Evolutionary conservation across 2,113 vertebrate species (phyloP).

Genomic region (Lycaon pictus): DNA sequence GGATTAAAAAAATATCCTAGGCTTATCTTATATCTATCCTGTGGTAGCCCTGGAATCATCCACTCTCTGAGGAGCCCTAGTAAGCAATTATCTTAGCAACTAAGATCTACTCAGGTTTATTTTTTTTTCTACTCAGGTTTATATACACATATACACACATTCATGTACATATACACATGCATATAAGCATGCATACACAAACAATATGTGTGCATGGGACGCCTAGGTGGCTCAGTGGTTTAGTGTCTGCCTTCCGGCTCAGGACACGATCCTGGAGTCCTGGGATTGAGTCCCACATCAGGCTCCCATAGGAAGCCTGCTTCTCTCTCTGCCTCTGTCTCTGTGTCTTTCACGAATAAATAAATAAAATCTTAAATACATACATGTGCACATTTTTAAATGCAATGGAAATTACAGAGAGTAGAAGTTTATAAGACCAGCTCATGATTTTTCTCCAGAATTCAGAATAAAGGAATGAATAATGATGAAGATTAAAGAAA

Average conservation of each 20-base stretch:
- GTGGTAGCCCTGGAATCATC: background rate
- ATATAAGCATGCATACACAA: background rate
- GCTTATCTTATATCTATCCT: background rate
- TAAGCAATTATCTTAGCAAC: background rate
- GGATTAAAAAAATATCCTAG: background rate
- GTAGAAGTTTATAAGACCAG: background rate
- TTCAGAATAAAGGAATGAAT: background rate
- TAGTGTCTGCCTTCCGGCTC: no score
- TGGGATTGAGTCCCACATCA: no score
- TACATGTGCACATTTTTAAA: background rate
- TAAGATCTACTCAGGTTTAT: background rate
- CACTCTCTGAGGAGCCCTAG: background rate
- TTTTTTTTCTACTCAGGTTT: background rate
- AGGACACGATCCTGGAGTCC: no score
- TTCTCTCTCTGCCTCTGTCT: no score
- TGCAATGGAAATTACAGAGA: background rate
- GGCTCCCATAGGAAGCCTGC: no score
- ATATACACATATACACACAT: background rate
- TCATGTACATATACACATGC: background rate
- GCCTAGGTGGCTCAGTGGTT: no score
- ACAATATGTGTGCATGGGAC: background rate
- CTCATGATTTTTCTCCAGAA: background rate
- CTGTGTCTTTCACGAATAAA: no score
- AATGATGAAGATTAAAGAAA: slow-evolving; percentile 9
- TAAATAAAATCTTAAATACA: no score